Evolutionary conservation across 2,797 vertebrate genomes (phyloP).

Genomic region (Choloepus didactylus): DNA sequence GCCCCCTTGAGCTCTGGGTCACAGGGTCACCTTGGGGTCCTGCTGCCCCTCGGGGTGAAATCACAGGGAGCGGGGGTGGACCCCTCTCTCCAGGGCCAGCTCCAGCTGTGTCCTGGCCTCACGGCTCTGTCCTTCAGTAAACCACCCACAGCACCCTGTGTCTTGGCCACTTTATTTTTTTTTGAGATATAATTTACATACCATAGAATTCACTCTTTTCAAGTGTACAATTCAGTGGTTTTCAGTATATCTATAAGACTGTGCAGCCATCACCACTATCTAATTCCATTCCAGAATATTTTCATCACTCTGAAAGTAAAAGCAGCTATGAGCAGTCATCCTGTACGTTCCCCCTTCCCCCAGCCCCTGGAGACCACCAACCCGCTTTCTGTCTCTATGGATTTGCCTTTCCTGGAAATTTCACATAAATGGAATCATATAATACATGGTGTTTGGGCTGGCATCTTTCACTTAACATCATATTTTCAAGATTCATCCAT

Average conservation of each 20-base stretch:
- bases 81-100: not conserved
- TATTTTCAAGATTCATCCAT: not conserved
- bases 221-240: not conserved
- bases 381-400: not conserved
- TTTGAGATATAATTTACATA: not conserved
- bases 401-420: not conserved
- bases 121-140: not conserved
- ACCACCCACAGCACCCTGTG: not conserved
- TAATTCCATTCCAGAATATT: not conserved
- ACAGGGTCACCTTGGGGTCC: not conserved
- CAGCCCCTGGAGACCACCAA: not conserved
- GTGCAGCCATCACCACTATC: too few species aligned
- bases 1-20: not conserved
- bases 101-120: not conserved
- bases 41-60: not conserved
- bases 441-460: not conserved
- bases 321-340: accelerated
- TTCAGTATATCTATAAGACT: not conserved
- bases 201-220: not conserved
- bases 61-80: not conserved
- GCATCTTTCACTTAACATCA: not conserved
- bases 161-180: not conserved
- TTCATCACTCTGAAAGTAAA: not conserved
- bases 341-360: too few species aligned
- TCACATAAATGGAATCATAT: not conserved